A percentile compares a stretch with the other conserved stretches of the same genome.
Evolutionary conservation across 2,797 vertebrate genomes (phyloP).

Genomic region (Pseudocheirus occidentalis): DNA sequence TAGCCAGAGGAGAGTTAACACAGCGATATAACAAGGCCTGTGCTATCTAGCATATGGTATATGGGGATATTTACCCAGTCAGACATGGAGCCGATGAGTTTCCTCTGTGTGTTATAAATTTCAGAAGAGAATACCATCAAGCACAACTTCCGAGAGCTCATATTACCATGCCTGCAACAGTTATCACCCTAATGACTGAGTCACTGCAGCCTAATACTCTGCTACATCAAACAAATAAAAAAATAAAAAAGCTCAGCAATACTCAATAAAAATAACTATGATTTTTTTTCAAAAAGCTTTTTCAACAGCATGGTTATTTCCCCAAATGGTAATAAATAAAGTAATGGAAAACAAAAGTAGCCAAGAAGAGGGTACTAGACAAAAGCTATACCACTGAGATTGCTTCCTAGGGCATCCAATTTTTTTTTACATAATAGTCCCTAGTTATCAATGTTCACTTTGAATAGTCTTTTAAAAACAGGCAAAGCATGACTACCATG

Average conservation of each 20-base stretch:
- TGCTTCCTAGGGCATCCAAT: slow-evolving; percentile 43
- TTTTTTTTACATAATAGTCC: slow-evolving; percentile 7
- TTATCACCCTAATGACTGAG: slow-evolving; percentile 62
- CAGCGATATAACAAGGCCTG: neutral
- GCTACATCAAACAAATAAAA: slow-evolving; percentile 67
- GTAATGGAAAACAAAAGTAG: slow-evolving; percentile 47
- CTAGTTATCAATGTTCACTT: neutral
- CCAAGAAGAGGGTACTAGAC: slow-evolving; percentile 32
- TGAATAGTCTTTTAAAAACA: neutral
- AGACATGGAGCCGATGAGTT: slow-evolving; percentile 13
- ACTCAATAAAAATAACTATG: slow-evolving; percentile 58
- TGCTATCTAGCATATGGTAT: neutral
- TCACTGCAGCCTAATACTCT: slow-evolving; percentile 65
- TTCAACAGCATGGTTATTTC: slow-evolving; percentile 68
- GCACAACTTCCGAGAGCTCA: slow-evolving; percentile 16
- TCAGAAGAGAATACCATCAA: neutral
- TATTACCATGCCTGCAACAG: slow-evolving; percentile 33
- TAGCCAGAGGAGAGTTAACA: slow-evolving; percentile 22
- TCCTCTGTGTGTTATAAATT: slow-evolving; percentile 43
- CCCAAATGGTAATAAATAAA: slow-evolving; percentile 67
- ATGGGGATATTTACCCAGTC: neutral
- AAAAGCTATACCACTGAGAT: slow-evolving; percentile 37
- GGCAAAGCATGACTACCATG: neutral
- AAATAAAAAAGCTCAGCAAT: slow-evolving; percentile 58
- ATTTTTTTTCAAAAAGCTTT: slow-evolving; percentile 50